Base-by-base conservation (phyloP, 2,888 invertebrate species). In the Tridacna gigas region DNA sequence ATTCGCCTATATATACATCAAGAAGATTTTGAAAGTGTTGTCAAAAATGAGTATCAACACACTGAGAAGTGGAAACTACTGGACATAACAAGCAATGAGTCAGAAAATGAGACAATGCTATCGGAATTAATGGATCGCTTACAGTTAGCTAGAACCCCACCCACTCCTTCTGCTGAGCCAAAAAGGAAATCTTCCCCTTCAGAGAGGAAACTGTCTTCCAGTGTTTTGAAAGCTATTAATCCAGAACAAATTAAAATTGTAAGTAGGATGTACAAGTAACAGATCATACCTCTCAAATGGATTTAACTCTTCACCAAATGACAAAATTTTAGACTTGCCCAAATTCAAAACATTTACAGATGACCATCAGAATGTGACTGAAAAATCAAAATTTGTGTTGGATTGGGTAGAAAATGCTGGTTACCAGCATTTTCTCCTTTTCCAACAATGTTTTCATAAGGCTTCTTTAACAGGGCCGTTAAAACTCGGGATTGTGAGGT, bases 171-270 rank as follows among this genome's bases (percentile, higher is more conserved):
- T 20, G 1, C 63, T 5, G 48, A 2, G 25, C 25, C 48, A 4
- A 12, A 22, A 9, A 60, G 48, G 25, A 73, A 65, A 77, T 26
- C 71, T 22, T 25, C 37, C 5, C 12, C 26, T 20, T 26, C 13
- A 25, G 73, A 48, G 37, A 12, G 63, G 61, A 20, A 61, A 22
- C 15, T 51, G 15, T 22, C 25, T 20, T 48, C 73, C 0, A 28
- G 37, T 25, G 45, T 79, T n/a, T 18, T 79, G 67, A 26, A 79
- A 45, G 47, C 80, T 11, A 51, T 86, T 18, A 75, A 78, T 82
- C 86, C 86, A 15, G 79, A 80, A 9, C 60, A 65, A 45, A 69
- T 86, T 45, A 74, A 78, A 78, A 78, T 74, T 74, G 84, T 84
- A 75, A 20, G 74, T 56, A 22, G 20, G 20, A 9, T 20, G 15